phyloP scores from a whole-genome alignment of 1,140 invertebrate genomes.

The Forficula auricularia region DNA sequence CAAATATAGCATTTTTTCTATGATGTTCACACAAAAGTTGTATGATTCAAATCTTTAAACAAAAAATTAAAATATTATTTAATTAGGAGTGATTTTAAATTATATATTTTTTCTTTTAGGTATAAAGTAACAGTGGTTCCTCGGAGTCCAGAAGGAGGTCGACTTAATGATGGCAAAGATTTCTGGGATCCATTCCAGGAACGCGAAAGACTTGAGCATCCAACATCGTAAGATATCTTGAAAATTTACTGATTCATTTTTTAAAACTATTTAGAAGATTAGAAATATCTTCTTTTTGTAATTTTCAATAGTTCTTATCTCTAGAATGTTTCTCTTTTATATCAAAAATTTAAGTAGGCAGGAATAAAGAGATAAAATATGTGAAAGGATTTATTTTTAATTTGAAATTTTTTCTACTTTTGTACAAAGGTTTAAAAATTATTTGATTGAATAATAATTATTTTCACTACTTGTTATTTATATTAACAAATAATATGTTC shows the following conservation, averaged over 20 bases:
- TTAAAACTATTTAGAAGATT: slow-evolving; percentile 10
- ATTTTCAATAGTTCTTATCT: no score
- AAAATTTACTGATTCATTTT: slow-evolving; percentile 4
- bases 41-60: slow-evolving; percentile 10
- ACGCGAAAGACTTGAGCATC: slow-evolving; percentile 43
- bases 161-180: slow-evolving; percentile 28
- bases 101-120: slow-evolving; percentile 27
- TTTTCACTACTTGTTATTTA: no score
- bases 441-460: no score
- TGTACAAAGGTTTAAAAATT: no score
- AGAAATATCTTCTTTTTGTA: no score
- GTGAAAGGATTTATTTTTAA: no score
- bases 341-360: no score
- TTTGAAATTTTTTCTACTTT: no score
- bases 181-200: slow-evolving; percentile 53
- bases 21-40: slow-evolving; percentile 3
- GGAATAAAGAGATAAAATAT: no score
- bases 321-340: no score
- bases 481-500: no score
- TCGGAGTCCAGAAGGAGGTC: slow-evolving; percentile 30
- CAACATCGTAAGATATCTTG: slow-evolving; percentile 51
- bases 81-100: slow-evolving; percentile 1
- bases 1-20: no score
- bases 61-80: slow-evolving; percentile 4
- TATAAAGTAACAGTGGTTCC: slow-evolving; percentile 40